Percentiles rank a stretch among this genome's conserved stretches.
These are phyloP conservation scores for Sebastes trivittatus DNA, from an alignment of 2,797 vertebrate genomes.

Conservation along the genomic window DNA sequence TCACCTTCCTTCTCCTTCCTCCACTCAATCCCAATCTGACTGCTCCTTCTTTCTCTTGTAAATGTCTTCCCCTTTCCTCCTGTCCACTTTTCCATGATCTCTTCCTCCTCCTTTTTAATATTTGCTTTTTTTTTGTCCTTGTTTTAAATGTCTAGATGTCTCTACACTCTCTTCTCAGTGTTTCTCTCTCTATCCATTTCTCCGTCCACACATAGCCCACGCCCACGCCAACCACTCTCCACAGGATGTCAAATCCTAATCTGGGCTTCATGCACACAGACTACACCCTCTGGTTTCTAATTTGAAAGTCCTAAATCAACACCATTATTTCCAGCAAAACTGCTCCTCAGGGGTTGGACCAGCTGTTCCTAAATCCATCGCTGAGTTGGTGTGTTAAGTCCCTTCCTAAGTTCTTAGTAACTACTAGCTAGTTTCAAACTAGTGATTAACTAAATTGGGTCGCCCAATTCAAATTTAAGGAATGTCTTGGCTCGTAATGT, in stretches of 20 bases:
- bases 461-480: neutral
- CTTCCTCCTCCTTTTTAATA: conserved; percentile 11
- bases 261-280: conserved; percentile 36
- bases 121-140: conserved; percentile 8
- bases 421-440: neutral
- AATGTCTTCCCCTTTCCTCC: conserved; percentile 1
- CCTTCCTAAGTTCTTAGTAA: neutral
- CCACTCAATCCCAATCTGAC: conserved; percentile 29
- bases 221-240: neutral
- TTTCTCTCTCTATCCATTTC: conserved; percentile 29
- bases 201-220: conserved; percentile 5
- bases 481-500: neutral
- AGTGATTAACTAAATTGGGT: neutral
- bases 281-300: neutral
- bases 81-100: conserved; percentile 8
- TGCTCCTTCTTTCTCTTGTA: conserved; percentile 16
- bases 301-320: conserved; percentile 18
- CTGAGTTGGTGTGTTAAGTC: neutral
- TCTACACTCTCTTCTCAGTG: neutral
- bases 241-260: conserved; percentile 56
- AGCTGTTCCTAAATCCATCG: neutral
- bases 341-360: neutral
- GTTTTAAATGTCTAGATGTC: conserved; percentile 27
- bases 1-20: neutral
- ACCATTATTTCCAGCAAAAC: neutral